These are phyloP conservation scores for Drosophila carrolli DNA, from an alignment of 1,140 invertebrate genomes.

Conservation along the genomic window DNA sequence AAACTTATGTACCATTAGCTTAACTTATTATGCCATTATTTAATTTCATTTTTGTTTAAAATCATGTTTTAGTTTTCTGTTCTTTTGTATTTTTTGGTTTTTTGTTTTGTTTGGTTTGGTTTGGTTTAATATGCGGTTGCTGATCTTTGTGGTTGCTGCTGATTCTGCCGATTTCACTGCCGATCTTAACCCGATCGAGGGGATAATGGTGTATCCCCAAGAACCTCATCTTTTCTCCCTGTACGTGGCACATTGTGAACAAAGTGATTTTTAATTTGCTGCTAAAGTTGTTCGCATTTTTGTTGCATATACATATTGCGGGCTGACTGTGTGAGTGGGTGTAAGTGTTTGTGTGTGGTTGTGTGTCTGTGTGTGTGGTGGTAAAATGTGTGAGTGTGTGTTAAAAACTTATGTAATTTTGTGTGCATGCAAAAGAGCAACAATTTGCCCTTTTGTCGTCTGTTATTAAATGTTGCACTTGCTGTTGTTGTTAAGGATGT, in stretches of 20 bases:
- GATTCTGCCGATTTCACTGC: constrained; percentile 45
- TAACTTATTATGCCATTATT: constrained; percentile 83
- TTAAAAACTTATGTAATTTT: constrained; percentile 68
- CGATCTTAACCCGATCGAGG: constrained; percentile 46
- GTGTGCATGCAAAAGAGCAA: constrained; percentile 32
- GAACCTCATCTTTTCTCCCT: constrained; percentile 30
- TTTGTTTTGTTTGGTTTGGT: background rate
- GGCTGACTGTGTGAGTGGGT: constrained; percentile 15
- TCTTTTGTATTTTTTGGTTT: constrained; percentile 40
- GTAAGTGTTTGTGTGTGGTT: constrained; percentile 1
- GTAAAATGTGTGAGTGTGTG: constrained; percentile 24
- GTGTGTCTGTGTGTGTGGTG: background rate
- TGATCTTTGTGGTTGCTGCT: constrained; percentile 33
- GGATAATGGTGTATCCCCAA: constrained; percentile 16
- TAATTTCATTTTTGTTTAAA: constrained; percentile 76
- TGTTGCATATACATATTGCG: constrained; percentile 40
- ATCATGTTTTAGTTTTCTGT: constrained; percentile 73
- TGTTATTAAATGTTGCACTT: constrained; percentile 47
- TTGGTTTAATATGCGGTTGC: constrained; percentile 48
- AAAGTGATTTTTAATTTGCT: constrained; percentile 61
- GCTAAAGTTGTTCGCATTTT: constrained; percentile 54
- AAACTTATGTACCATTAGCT: constrained; percentile 83
- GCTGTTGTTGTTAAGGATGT: constrained; percentile 17
- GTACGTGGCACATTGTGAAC: constrained; percentile 65
- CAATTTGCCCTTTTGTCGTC: constrained; percentile 38